Base-by-base conservation (phyloP, 2,888 invertebrate species). In the Syritta pipiens region DNA sequence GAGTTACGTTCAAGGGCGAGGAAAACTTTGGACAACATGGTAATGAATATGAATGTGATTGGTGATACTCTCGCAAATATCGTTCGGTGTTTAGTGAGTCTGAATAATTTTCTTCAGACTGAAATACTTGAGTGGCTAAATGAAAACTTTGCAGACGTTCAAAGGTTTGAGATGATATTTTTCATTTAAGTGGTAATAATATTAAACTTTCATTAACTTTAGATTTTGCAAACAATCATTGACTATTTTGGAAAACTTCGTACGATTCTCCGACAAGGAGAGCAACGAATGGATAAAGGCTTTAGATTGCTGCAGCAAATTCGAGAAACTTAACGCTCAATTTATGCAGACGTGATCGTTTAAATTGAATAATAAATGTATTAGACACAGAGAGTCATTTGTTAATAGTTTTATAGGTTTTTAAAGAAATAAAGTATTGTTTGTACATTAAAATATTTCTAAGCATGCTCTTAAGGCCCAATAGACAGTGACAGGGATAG, bases 211-310 rank as follows among this genome's bases (percentile, higher is more conserved):
- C 6, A 20, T 37, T n/a, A n/a, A 46, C 62, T 83, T 30, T 20
- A 86, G 85, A 49, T 85, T 84, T 74, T 75, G 83, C 2, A 85
- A 84, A 30, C 82, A 82, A 5, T 71, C 83, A n/a, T 59, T 84
- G 20, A 83, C 82, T 19, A 69, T 81, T 49, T 77, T 77, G 1
- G 84, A 85, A 69, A 85, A 85, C 74, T 59, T 86, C 1, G 62
- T 63, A 1, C 83, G 83, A 35, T 83, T 82, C 69, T 84, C 84
- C 0, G 75, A 83, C n/a, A 81, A 53, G 17, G 81, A 81, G 2
- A 84, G 82, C 26, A 86, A 86, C 62, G 84, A 84, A 74, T 86
- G 86, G 86, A 82, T 85, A 10, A 84, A 84, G 19, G 82, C 83
- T 1, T n/a, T 84, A 22, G 81, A 83, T 9, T 77, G 83, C 4